Conservation (phyloP, 2,797 vertebrate species). For the Enoplosus armatus region DNA sequence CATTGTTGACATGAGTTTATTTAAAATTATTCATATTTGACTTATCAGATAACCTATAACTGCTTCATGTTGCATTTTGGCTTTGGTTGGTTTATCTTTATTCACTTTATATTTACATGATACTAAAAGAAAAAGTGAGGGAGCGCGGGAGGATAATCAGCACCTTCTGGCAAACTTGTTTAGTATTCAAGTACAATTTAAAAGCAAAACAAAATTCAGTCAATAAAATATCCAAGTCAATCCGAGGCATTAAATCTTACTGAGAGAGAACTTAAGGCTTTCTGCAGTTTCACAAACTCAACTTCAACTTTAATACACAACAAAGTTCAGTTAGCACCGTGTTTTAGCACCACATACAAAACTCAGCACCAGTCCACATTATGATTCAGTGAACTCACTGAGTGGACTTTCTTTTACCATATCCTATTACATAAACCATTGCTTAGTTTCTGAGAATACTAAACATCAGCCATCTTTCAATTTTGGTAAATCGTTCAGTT, state of each 20-base stretch:
- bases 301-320: neutral
- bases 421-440: neutral
- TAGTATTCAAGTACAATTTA: conserved; percentile 9
- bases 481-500: no score
- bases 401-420: neutral
- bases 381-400: neutral
- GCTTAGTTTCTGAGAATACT: neutral
- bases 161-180: conserved; percentile 13
- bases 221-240: neutral
- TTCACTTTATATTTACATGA: neutral
- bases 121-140: neutral
- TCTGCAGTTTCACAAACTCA: neutral
- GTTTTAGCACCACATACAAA: conserved; percentile 33
- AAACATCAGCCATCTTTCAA: neutral
- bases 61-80: neutral
- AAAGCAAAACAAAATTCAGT: neutral
- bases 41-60: neutral
- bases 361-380: neutral
- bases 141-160: neutral
- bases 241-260: neutral
- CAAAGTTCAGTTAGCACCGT: conserved; percentile 30
- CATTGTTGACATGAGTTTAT: neutral
- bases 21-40: neutral
- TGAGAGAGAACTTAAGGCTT: neutral
- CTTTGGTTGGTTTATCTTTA: neutral